Base-by-base conservation (phyloP, 2,888 invertebrate species). In the Vesta saturnalis region DNA sequence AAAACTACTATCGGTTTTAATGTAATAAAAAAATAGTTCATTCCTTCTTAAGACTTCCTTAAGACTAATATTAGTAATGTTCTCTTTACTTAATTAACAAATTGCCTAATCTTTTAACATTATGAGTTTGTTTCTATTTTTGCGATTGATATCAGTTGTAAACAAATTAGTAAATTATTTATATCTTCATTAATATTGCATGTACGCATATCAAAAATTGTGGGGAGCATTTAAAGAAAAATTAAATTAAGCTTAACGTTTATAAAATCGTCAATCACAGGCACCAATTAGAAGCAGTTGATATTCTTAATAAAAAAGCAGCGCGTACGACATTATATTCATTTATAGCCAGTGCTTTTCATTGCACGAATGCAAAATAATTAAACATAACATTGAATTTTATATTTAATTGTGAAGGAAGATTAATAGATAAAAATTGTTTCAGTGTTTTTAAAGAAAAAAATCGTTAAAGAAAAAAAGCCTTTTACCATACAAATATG, bases 261-360 rank as follows among this genome's bases (percentile, higher is more conserved):
- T n/a, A 43, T 43, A 10, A 43, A 43, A 43, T 43, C 43, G 16
- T 47, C 47, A 47, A 16, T 47, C 52, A 12, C 52, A 43, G 43
- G 43, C 43, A 10, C 18, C 52, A 52, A 52, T 52, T 52, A 19
- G 4, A 5, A 19, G 52, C 19, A 19, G 52, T 12, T 52, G 52
- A 43, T 52, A 52, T 52, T 52, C 19, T 52, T 52, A 52, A 52
- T 52, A 52, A 52, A 52, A 52, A 52, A 52, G 19, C 52, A 21
- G 52, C 52, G 52, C 52, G 18, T 21, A 52, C 52, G 19, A 18
- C 52, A n/a, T 3, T 21, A 12, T 10, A 52, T 18, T 52, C 52
- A 52, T 52, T 52, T 18, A 16, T 19, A 18, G 52, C 19, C 21
- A 8, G 18, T 52, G 19, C 3, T 19, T 16, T 52, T 52, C 12